A percentile compares a stretch with the other conserved stretches of the same genome.
phyloP scores from a whole-genome alignment of 2,113 vertebrate genomes.

The Hirundichthys speculiger region DNA sequence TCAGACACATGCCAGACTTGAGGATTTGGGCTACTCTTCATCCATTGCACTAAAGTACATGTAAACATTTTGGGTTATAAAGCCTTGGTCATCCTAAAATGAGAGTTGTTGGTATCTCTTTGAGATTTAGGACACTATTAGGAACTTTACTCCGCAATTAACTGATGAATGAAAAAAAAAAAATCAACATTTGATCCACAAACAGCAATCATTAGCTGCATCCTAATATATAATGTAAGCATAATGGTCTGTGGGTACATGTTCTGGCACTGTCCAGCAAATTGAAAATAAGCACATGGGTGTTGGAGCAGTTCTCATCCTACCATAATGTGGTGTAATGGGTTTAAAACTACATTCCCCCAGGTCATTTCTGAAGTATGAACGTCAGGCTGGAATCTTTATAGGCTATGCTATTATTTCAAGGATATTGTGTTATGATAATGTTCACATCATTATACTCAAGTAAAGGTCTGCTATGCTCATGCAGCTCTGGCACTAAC shows the following conservation, averaged over 20 bases:
- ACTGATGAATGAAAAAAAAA: neutral
- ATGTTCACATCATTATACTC: constrained; percentile 23
- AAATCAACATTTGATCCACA: too few species aligned
- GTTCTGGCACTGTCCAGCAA: too few species aligned
- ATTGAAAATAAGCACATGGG: too few species aligned
- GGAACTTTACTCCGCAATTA: too few species aligned
- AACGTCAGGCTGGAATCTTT: constrained; percentile 11
- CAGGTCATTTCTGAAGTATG: constrained; percentile 22
- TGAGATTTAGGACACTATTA: too few species aligned
- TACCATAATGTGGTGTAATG: constrained; percentile 13
- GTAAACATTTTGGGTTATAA: too few species aligned
- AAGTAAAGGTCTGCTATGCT: constrained; percentile 15
- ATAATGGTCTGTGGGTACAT: neutral
- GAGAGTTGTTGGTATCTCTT: too few species aligned
- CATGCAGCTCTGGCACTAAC: neutral
- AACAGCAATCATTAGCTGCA: neutral
- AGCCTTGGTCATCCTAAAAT: too few species aligned
- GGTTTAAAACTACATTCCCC: constrained; percentile 12
- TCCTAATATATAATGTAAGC: neutral
- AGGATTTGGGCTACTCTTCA: too few species aligned
- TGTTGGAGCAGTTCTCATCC: neutral
- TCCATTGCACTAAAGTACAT: too few species aligned
- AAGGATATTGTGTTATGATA: constrained; percentile 20
- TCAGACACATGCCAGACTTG: too few species aligned
- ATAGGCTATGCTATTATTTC: constrained; percentile 14